Percentiles rank a stretch among this genome's conserved stretches.
phyloP scores from a whole-genome alignment of 2,113 vertebrate genomes.

The Rhineura floridana region DNA sequence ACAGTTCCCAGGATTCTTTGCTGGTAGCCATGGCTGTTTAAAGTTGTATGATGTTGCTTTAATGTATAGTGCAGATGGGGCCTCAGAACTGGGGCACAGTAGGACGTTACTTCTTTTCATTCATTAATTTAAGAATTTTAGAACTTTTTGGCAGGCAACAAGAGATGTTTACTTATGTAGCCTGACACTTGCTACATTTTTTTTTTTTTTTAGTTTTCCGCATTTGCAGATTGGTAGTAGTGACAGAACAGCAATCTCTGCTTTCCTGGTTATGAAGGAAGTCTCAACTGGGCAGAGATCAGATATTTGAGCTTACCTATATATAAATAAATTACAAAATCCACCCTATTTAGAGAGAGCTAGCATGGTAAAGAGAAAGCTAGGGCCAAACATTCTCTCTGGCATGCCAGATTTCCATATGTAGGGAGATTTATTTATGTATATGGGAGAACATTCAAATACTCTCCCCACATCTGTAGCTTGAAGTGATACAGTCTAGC shows the following conservation, averaged over 20 bases:
- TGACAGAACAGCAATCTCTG: constrained; percentile 29
- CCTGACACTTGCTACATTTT: constrained; percentile 53
- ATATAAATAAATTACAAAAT: background rate
- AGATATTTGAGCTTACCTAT: background rate
- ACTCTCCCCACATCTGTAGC: background rate
- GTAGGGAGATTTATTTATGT: background rate
- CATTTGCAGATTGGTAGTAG: constrained; percentile 28
- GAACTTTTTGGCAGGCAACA: constrained; percentile 64
- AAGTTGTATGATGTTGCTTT: too few species aligned
- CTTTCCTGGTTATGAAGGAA: constrained; percentile 35
- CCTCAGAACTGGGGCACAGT: background rate
- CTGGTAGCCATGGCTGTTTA: too few species aligned
- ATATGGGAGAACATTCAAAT: background rate
- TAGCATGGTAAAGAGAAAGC: background rate
- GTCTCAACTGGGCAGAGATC: background rate
- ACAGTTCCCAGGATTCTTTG: too few species aligned
- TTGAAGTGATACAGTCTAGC: background rate
- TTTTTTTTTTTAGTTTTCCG: constrained; percentile 23
- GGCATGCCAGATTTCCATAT: background rate
- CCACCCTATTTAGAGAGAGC: background rate
- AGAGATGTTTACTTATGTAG: constrained; percentile 72
- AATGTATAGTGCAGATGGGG: too few species aligned
- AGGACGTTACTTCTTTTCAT: background rate
- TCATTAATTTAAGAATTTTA: constrained; percentile 67
- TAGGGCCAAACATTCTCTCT: background rate